These are phyloP conservation scores for Leptinotarsa peninsularis DNA, from an alignment of 2,888 invertebrate genomes.

Conservation along the genomic window DNA sequence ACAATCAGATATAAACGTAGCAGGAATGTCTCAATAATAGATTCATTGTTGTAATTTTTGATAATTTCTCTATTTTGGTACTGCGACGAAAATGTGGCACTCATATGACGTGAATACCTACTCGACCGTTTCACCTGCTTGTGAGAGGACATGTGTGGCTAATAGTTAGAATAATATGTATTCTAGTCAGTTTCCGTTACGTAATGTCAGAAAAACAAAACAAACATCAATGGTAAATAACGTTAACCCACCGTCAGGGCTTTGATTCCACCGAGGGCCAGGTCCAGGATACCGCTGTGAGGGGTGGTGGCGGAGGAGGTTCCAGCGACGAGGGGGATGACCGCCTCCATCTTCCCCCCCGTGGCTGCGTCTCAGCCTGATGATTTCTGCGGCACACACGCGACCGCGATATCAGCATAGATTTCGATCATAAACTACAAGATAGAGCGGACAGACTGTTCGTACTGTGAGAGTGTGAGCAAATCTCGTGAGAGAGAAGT, in stretches of 20 bases:
- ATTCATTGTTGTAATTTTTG: too few relatives aligned
- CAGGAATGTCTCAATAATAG: too few relatives aligned
- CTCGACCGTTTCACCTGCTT: too few relatives aligned
- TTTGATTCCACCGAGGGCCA: constrained; percentile 62
- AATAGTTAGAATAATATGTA: too few relatives aligned
- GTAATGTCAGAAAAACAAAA: not conserved
- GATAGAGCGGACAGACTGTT: not conserved
- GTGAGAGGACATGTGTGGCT: too few relatives aligned
- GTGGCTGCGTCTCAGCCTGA: constrained; percentile 32
- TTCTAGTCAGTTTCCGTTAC: too few relatives aligned
- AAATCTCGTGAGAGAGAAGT: constrained; percentile 2
- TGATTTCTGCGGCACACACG: constrained; percentile 55
- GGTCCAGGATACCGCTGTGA: constrained; percentile 64
- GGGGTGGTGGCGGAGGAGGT: constrained; percentile 59
- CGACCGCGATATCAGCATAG: constrained; percentile 28
- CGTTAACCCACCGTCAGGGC: constrained; percentile 61
- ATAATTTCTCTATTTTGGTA: not conserved
- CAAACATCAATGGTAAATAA: not conserved
- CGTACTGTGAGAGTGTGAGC: not conserved
- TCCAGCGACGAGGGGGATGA: constrained; percentile 54
- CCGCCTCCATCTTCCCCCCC: constrained; percentile 47
- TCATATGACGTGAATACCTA: not conserved
- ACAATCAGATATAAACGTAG: too few relatives aligned
- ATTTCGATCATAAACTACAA: not conserved
- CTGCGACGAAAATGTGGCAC: not conserved